phyloP scores from a whole-genome alignment of 2,888 invertebrate species.

The Epistrophe grossulariae region DNA sequence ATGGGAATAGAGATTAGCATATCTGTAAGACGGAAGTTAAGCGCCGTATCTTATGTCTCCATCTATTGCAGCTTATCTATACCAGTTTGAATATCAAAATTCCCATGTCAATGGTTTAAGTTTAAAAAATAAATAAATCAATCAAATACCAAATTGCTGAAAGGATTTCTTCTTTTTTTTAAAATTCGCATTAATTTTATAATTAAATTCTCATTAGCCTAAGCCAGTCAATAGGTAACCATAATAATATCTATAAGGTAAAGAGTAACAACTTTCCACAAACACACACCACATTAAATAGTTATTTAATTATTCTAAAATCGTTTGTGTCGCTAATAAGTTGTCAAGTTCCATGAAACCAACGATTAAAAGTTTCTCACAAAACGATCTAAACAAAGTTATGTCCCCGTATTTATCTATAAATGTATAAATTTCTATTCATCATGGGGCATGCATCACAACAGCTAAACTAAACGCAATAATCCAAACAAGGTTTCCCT shows the following conservation, averaged over 20 bases:
- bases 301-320: constrained; percentile 20
- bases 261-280: neutral
- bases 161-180: neutral
- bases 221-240: neutral
- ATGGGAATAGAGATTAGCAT: no score
- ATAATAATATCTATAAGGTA: neutral
- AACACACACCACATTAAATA: neutral
- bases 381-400: constrained; percentile 32
- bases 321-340: constrained; percentile 19
- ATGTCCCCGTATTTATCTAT: neutral
- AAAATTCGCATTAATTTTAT: neutral
- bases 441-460: constrained; percentile 26
- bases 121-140: neutral
- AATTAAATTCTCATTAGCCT: constrained; percentile 7
- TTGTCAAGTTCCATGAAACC: constrained; percentile 28
- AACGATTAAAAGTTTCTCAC: constrained; percentile 24
- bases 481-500: constrained; percentile 36
- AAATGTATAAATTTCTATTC: neutral
- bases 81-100: neutral
- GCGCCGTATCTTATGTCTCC: no score
- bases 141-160: constrained; percentile 7
- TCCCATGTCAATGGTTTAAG: neutral
- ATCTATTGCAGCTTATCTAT: neutral
- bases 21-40: no score
- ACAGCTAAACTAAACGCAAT: constrained; percentile 39